These are phyloP conservation scores for Acomys russatus DNA, from an alignment of 2,797 vertebrate genomes.

Conservation along the genomic window DNA sequence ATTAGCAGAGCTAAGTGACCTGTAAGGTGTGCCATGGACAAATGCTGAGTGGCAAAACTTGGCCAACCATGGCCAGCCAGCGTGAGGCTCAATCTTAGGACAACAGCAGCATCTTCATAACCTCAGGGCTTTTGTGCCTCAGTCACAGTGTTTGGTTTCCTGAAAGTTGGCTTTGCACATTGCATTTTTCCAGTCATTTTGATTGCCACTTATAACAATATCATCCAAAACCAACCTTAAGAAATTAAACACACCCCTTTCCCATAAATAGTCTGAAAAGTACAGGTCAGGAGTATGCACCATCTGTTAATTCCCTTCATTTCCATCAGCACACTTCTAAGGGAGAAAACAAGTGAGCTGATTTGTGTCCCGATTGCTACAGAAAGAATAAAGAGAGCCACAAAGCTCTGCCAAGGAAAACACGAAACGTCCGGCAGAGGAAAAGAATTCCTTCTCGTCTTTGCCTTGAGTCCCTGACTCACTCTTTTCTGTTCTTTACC, in stretches of 20 bases:
- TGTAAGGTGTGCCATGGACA: background rate
- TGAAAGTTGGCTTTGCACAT: background rate
- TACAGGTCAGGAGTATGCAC: background rate
- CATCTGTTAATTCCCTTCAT: background rate
- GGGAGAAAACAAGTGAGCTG: background rate
- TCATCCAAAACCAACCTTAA: background rate
- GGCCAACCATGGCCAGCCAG: fast-evolving
- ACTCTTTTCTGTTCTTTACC: background rate
- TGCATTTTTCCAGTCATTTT: slow-evolving; percentile 35
- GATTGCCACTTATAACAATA: background rate
- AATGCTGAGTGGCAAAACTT: fast-evolving
- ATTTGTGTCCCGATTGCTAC: background rate
- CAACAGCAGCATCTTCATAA: background rate
- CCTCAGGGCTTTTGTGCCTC: background rate
- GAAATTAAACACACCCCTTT: background rate
- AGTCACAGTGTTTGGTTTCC: background rate
- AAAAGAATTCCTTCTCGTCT: background rate
- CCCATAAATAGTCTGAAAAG: background rate
- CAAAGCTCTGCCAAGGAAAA: background rate
- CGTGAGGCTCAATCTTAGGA: fast-evolving
- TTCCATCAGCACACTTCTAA: background rate
- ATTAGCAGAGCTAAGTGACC: too few relatives aligned
- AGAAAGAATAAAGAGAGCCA: background rate
- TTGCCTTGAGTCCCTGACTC: background rate
- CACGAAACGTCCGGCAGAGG: background rate